Evolutionary conservation across 2,797 vertebrate genomes (phyloP), one percentile per base, ranked within the genome.

Genomic region (Sciurus carolinensis): DNA sequence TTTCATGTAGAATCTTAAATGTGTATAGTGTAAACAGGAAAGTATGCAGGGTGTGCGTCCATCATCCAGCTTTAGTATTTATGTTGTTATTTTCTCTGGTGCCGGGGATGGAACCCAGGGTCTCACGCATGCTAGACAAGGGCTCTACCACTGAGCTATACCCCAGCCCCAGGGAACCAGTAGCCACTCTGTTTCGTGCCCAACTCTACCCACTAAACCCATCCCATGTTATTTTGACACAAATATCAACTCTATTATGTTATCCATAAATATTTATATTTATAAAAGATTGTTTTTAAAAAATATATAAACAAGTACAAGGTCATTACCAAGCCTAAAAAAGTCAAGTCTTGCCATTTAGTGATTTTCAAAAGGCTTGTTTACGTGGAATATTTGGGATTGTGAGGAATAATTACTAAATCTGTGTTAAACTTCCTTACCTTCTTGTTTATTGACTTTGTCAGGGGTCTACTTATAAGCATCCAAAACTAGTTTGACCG

Each of bases 381-480:
- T 83, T 87, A 84, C 39, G 57, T 57, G 42, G 73, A 89, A 33
- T 84, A 79, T 36, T 97, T 87, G 67, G 42, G 54, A 94, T 90
- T 92, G 72, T 94, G 87, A 96, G 76, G 94, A 95, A 94, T 95
- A 94, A 96, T 95, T 88, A 87, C 69, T 42, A 42, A 88, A 71
- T 83, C 79, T 96, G 75, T 91, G 73, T 91, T 87, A 85, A 80
- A 86, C 88, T 95, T 95, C 66, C 76, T 94, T 90, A 76, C 93
- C 39, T 86, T 84, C 64, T 83, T 94, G 82, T 96, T 97, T 93
- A 90, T 87, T 72, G 57, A 82, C 88, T 87, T 85, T 95, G 39
- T 97, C 93, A 96, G 76, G 76, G 79, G 76, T 77, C 93, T 95
- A 94, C 97, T 97, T 96, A 82, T 1, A 95, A 89, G 59, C 54